Evolutionary conservation across 1,140 invertebrate species (phyloP), one percentile per base, ranked within the genome.

Genomic region (Augochlora pura): DNA sequence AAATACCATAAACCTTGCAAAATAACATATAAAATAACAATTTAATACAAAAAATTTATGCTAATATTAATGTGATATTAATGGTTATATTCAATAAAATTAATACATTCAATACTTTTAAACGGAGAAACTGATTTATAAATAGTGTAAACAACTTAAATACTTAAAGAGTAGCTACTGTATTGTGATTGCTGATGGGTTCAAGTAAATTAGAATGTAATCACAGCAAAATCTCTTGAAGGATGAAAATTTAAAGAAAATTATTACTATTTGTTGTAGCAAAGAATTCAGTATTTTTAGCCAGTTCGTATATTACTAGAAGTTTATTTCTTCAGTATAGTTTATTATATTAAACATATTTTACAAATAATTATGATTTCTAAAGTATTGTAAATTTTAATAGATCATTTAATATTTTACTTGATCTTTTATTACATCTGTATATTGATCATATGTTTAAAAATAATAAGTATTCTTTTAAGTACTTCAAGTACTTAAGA

Each of bases 1-100:
- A 27, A 25, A 59, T 46, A 73, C 49, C 54, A 78, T 78, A 62
- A 65, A 69, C 69, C 77, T 78, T 73, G 25, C 23, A 73, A 59
- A 78, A 8, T 73, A 1, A 46, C 18, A 59, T 62, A 23, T 60
- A 64, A 57, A 72, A 69, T 65, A 78, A 71, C 68, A 57, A 32
- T 77, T 62, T 25, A 63, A 77, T 14, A 65, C 16, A 59, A 59
- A 78, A 78, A 4, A 23, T 25, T 23, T 27, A 46, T 10, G 60
- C 8, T 18, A 49, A 66, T 25, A 49, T 25, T 49, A 66, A 66
- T 23, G 25, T 49, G 27, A 32, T 46, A 49, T 23, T 14, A 66
- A 16, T 25, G 16, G n/a, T 66, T 49, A 64, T 3, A 23, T 39
- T 42, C 3, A 65, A 18, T 54, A 54, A 74, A 39, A 75, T 66